phyloP scores from a whole-genome alignment of 2,888 invertebrate genomes.

The Cancer borealis region DNA sequence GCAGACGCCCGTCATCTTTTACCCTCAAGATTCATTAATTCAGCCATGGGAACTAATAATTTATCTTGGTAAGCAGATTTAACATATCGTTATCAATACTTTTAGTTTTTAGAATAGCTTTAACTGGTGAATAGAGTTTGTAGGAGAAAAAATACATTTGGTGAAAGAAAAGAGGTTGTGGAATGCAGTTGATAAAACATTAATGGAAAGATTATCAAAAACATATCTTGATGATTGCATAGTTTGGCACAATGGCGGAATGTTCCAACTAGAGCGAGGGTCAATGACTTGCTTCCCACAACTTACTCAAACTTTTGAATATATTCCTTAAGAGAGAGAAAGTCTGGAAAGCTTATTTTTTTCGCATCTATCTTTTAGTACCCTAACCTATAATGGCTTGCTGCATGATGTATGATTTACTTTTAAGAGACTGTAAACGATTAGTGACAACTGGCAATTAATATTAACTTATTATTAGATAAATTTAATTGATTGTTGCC shows the following conservation, averaged over 20 bases:
- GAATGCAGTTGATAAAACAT: background rate
- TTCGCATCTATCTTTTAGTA: no score
- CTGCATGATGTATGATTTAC: no score
- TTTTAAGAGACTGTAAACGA: no score
- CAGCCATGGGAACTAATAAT: constrained; percentile 86
- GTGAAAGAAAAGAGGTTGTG: background rate
- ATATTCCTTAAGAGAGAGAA: background rate
- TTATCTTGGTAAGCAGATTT: constrained; percentile 86
- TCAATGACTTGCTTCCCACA: background rate
- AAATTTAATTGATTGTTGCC: no score
- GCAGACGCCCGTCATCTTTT: constrained; percentile 86
- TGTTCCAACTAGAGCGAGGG: background rate
- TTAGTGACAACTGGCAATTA: no score
- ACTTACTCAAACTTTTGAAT: background rate
- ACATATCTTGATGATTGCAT: no score
- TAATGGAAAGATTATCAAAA: background rate
- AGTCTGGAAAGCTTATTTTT: background rate
- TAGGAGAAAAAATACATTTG: background rate
- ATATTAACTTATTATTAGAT: no score
- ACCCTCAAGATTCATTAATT: constrained; percentile 82
- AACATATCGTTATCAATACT: background rate
- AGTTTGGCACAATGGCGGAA: no score
- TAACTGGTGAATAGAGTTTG: background rate
- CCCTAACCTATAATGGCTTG: no score
- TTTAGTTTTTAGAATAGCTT: background rate